phyloP scores from a whole-genome alignment of 2,888 invertebrate species.

The Holacanthella duospinosa region DNA sequence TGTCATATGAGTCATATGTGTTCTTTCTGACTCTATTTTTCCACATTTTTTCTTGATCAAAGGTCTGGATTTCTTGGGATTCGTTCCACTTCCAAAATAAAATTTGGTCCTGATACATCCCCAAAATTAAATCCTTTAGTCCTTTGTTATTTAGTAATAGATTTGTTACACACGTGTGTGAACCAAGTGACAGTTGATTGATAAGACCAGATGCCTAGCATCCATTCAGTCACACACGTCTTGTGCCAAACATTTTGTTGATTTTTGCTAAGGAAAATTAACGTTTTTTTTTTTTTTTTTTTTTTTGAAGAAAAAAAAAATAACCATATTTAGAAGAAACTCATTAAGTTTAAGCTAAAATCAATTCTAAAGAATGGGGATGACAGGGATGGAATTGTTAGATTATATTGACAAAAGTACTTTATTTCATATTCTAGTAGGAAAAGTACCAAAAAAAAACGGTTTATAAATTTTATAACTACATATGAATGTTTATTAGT shows the following conservation, averaged over 20 bases:
- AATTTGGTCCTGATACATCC: background rate
- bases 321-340: background rate
- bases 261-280: background rate
- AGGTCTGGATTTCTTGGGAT: background rate
- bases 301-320: background rate
- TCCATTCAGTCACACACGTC: constrained; percentile 2
- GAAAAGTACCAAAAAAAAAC: too few species aligned
- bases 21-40: too few species aligned
- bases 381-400: too few species aligned
- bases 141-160: constrained; percentile 17
- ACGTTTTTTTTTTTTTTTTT: background rate
- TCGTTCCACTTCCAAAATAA: background rate
- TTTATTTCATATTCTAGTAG: too few species aligned
- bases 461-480: too few species aligned
- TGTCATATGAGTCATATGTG: too few species aligned
- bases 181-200: constrained; percentile 33
- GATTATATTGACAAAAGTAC: too few species aligned
- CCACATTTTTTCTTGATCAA: background rate
- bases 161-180: constrained; percentile 33
- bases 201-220: constrained; percentile 31
- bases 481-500: too few species aligned
- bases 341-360: background rate
- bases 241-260: background rate
- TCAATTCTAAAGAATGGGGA: too few species aligned
- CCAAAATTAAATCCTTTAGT: constrained; percentile 2